Conservation (phyloP, 1,140 invertebrate species). For the Ladona fulva region DNA sequence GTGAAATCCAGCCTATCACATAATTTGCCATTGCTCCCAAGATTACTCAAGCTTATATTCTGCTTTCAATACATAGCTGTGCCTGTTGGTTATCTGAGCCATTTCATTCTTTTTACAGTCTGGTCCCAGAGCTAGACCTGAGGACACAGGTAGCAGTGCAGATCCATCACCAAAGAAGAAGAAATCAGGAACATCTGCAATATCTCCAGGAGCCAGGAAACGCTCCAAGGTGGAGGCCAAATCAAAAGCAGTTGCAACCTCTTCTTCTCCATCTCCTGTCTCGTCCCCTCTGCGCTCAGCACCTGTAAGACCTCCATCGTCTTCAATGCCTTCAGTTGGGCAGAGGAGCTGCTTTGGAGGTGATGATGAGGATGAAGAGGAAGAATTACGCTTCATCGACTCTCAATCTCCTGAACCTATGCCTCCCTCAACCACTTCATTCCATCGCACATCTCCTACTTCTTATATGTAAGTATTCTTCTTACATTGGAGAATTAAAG, state of each 20-base stretch:
- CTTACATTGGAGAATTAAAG: no score
- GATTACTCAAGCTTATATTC: no score
- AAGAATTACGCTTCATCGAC: conserved; percentile 45
- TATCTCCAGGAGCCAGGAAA: conserved; percentile 25
- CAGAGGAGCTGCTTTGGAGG: conserved; percentile 41
- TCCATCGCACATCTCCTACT: background rate
- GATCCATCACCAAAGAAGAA: conserved; percentile 32
- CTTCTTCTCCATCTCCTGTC: background rate
- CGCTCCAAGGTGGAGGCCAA: conserved; percentile 27
- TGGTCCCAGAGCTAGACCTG: conserved; percentile 24
- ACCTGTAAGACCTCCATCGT: background rate
- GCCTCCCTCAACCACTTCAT: background rate
- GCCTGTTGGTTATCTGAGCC: no score
- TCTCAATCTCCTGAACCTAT: conserved; percentile 38
- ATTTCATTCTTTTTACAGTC: background rate
- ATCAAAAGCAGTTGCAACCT: background rate
- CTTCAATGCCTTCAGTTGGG: conserved; percentile 28
- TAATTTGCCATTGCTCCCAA: no score
- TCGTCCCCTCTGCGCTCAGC: background rate
- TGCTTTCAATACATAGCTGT: no score
- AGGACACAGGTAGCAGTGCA: conserved; percentile 25
- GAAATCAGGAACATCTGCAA: conserved; percentile 23
- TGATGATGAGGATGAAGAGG: conserved; percentile 31
- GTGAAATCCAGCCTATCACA: no score
- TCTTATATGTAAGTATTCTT: background rate